These are phyloP conservation scores for Melipona bicolor DNA, from an alignment of 2,888 invertebrate species.

Conservation along the genomic window DNA sequence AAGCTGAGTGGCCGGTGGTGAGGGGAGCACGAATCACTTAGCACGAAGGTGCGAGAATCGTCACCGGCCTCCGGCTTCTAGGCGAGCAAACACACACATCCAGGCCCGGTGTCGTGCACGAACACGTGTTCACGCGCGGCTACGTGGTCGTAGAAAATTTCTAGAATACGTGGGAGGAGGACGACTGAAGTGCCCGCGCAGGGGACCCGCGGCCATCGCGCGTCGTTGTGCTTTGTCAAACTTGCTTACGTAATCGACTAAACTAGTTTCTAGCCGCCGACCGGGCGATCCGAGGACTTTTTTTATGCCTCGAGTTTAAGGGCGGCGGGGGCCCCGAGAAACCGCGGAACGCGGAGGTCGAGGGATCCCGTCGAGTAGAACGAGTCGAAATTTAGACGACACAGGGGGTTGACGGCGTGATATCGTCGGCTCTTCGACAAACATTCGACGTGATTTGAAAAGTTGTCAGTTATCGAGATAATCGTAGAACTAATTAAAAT, in stretches of 20 bases:
- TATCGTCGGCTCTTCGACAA: too few relatives aligned
- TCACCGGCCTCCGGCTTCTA: constrained; percentile 84
- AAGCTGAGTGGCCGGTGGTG: constrained; percentile 78
- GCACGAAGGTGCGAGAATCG: constrained; percentile 84
- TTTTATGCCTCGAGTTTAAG: background rate
- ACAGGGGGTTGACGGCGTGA: too few relatives aligned
- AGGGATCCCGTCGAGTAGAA: background rate
- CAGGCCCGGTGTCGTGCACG: constrained; percentile 15
- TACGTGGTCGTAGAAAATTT: constrained; percentile 45
- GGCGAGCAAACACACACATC: constrained; percentile 75
- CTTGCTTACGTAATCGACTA: constrained; percentile 69
- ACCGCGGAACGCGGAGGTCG: background rate
- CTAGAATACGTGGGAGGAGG: constrained; percentile 49
- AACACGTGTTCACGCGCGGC: constrained; percentile 13
- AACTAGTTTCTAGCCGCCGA: constrained; percentile 65
- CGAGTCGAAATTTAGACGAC: background rate
- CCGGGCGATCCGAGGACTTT: background rate
- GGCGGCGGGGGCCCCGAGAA: too few relatives aligned
- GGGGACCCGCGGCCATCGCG: constrained; percentile 48
- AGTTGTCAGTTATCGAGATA: fast-evolving
- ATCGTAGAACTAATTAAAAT: background rate
- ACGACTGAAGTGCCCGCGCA: constrained; percentile 33
- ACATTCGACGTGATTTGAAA: fast-evolving
- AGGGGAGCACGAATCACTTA: constrained; percentile 82
- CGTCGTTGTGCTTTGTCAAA: constrained; percentile 70